Evolutionary conservation across 2,888 invertebrate species (phyloP).

Genomic region (Myopa tessellatipennis): DNA sequence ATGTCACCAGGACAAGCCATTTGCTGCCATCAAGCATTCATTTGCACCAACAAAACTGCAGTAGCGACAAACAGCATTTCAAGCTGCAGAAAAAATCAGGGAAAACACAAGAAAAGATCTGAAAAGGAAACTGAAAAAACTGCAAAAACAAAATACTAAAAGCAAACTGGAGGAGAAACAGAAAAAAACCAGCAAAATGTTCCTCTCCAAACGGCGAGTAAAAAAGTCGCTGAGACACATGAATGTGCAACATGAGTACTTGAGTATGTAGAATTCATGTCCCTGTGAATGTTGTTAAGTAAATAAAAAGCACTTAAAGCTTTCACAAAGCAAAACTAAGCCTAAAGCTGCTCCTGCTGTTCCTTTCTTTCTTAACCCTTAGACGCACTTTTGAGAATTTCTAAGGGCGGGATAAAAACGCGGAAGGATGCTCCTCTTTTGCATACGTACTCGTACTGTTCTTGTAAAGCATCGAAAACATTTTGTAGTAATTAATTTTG

Average conservation of each 20-base stretch:
- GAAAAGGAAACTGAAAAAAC: too few species aligned
- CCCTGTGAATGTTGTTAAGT: not conserved
- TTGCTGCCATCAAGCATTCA: too few species aligned
- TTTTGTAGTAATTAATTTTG: conserved; percentile 16
- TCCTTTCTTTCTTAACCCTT: not conserved
- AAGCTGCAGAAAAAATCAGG: not conserved
- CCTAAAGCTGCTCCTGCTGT: not conserved
- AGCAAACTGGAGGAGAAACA: not conserved
- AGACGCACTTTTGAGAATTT: not conserved
- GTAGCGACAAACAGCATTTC: not conserved
- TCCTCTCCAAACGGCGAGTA: too few species aligned
- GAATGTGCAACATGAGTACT: conserved; percentile 1
- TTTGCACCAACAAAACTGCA: too few species aligned
- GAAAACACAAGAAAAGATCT: too few species aligned
- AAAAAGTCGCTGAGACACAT: not conserved
- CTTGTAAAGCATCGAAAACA: conserved; percentile 12
- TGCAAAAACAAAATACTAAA: too few species aligned
- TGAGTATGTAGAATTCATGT: not conserved
- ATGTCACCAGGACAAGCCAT: too few species aligned
- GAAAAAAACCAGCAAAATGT: too few species aligned
- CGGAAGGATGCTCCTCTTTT: not conserved
- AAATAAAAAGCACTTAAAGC: conserved; percentile 20
- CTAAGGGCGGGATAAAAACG: not conserved
- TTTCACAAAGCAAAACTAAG: not conserved
- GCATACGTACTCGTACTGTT: not conserved